A percentile compares a stretch with the other conserved stretches of the same genome.
These are phyloP conservation scores for Solea senegalensis DNA, from an alignment of 2,113 vertebrate genomes.

Conservation along the genomic window DNA sequence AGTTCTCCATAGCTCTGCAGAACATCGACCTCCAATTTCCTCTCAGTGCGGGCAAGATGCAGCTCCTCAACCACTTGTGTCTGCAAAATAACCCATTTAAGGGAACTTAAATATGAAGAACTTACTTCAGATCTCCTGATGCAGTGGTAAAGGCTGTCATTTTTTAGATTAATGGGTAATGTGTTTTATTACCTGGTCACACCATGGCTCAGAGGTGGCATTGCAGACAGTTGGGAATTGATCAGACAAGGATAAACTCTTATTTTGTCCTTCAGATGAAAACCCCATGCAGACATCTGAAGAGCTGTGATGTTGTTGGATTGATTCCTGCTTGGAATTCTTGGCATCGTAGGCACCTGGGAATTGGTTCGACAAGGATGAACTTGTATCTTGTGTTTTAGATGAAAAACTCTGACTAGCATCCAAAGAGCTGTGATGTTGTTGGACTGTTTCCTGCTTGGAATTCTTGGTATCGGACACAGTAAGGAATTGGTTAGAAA, in stretches of 20 bases:
- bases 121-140: too few relatives aligned
- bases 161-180: neutral
- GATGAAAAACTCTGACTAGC: neutral
- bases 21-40: conserved; percentile 80
- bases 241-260: neutral
- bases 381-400: conserved; percentile 16
- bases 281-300: neutral
- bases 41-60: conserved; percentile 86
- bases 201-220: neutral
- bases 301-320: neutral
- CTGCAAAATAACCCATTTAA: conserved; percentile 66
- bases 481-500: neutral
- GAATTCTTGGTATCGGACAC: neutral
- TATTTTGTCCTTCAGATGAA: conserved; percentile 22
- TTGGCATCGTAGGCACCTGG: neutral
- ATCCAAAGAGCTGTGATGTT: neutral
- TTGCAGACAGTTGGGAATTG: neutral
- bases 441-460: neutral
- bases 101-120: conserved; percentile 3
- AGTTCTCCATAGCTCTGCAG: conserved; percentile 87
- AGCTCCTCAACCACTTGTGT: conserved; percentile 89
- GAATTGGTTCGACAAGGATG: neutral
- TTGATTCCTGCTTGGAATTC: neutral
- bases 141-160: too few relatives aligned
- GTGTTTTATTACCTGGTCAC: conserved; percentile 55